Conservation (phyloP, 2,888 invertebrate species). For the Cantharis lateralis region DNA sequence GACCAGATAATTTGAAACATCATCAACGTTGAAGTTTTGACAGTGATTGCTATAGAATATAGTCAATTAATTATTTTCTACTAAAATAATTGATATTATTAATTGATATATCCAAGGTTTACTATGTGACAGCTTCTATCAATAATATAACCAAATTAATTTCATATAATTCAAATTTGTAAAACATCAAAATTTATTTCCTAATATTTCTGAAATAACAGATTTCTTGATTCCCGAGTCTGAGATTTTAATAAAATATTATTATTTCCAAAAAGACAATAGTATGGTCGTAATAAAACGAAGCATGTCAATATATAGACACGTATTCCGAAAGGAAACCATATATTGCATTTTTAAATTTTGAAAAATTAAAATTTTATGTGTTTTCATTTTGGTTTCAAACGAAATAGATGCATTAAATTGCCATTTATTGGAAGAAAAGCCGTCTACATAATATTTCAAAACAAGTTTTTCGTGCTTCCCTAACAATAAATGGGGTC, state of each 20-base stretch:
- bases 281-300: too few species aligned
- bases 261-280: too few species aligned
- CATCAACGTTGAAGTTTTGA: neutral
- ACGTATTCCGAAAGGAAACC: too few species aligned
- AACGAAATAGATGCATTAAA: neutral
- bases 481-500: conserved; percentile 29
- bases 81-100: neutral
- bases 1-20: neutral
- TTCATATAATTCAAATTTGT: neutral
- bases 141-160: neutral
- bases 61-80: neutral
- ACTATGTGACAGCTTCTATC: neutral
- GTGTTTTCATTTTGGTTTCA: neutral
- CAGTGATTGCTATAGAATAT: neutral
- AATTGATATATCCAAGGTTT: neutral
- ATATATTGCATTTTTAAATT: too few species aligned
- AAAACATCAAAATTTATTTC: neutral
- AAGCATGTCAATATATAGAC: too few species aligned
- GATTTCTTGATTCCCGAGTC: neutral
- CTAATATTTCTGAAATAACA: too few species aligned
- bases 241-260: too few species aligned
- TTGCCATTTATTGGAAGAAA: neutral
- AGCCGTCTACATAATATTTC: neutral
- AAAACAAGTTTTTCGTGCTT: conserved; percentile 22
- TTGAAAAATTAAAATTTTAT: neutral